These are phyloP conservation scores for Halcyon senegalensis DNA, from an alignment of 2,113 vertebrate genomes.

Conservation along the genomic window DNA sequence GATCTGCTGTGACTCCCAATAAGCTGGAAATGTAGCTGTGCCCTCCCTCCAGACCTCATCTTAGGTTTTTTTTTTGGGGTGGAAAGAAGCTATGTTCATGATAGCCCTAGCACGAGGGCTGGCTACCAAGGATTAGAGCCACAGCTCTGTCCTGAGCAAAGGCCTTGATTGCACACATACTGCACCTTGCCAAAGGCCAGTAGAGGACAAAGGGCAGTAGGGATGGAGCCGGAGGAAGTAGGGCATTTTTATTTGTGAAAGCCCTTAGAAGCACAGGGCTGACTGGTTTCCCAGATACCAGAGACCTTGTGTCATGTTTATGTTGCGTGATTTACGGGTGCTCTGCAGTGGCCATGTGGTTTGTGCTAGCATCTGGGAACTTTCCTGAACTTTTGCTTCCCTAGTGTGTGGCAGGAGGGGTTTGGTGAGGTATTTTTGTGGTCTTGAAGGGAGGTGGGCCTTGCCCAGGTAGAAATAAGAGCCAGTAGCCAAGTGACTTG, in stretches of 20 bases:
- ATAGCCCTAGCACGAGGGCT: accelerated
- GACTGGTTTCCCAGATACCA: background rate
- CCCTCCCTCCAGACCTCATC: background rate
- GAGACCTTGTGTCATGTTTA: background rate
- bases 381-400: background rate
- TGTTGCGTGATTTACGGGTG: background rate
- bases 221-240: background rate
- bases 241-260: background rate
- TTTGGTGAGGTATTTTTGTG: background rate
- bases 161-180: background rate
- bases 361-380: background rate
- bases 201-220: background rate
- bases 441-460: background rate
- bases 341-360: background rate
- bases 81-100: background rate
- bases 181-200: background rate
- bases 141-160: background rate
- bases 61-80: background rate
- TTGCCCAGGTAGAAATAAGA: background rate
- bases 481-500: background rate
- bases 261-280: background rate
- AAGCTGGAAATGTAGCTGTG: background rate
- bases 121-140: background rate
- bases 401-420: background rate
- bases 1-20: background rate